Evolutionary conservation across 2,113 vertebrate genomes (phyloP).

Genomic region (Pygoscelis antarcticus): DNA sequence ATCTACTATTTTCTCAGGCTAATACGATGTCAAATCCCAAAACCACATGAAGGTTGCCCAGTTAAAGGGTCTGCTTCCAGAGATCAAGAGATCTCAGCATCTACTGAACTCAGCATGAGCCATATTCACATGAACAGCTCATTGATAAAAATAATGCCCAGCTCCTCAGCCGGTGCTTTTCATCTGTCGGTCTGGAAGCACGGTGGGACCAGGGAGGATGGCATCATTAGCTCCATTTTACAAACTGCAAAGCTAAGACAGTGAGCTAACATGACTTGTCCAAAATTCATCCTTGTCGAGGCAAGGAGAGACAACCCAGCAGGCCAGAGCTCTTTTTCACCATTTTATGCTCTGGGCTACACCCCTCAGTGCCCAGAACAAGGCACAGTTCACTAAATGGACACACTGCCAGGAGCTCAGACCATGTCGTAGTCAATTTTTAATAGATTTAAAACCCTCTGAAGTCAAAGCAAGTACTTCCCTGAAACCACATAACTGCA

Average conservation of each 20-base stretch:
- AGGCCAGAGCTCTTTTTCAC: not conserved
- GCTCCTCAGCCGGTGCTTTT: not conserved
- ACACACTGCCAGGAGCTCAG: not conserved
- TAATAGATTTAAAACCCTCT: not conserved
- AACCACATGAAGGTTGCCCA: not conserved
- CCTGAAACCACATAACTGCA: not conserved
- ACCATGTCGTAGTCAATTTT: not conserved
- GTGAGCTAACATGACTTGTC: not conserved
- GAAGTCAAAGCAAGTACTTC: not conserved
- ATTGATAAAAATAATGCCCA: not conserved
- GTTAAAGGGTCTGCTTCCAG: not conserved
- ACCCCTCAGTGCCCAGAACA: not conserved
- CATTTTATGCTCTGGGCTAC: not conserved
- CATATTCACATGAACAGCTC: not conserved
- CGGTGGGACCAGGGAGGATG: accelerated
- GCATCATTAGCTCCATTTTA: not conserved
- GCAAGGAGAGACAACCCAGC: not conserved
- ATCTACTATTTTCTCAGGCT: not conserved
- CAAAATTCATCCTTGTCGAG: not conserved
- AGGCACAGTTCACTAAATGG: not conserved
- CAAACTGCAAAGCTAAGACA: not conserved
- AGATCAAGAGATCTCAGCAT: not conserved
- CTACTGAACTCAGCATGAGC: not conserved
- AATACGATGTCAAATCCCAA: not conserved
- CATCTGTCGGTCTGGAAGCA: not conserved